Percentiles rank a stretch among this genome's conserved stretches.
These are phyloP conservation scores for Chrysomallon squamiferum DNA, from an alignment of 1,140 invertebrate species.

Conservation along the genomic window DNA sequence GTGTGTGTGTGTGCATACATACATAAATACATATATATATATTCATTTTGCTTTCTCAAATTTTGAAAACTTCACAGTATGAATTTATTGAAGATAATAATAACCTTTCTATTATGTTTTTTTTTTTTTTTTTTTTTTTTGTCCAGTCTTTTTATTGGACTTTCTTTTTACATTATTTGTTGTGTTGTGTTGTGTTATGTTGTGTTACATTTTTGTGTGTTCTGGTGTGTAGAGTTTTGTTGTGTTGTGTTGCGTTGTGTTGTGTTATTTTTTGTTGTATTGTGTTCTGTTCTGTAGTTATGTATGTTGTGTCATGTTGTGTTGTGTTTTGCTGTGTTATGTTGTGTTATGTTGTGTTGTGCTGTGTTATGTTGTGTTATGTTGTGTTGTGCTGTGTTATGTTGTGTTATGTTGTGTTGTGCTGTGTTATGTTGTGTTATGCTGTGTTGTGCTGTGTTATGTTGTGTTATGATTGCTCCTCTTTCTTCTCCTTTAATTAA, in stretches of 20 bases:
- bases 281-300: neutral
- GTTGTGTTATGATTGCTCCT: neutral
- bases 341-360: neutral
- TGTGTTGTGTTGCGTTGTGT: too few relatives aligned
- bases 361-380: neutral
- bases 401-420: neutral
- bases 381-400: neutral
- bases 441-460: neutral
- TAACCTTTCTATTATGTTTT: too few relatives aligned
- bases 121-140: too few relatives aligned
- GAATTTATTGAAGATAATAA: too few relatives aligned
- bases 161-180: too few relatives aligned
- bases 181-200: too few relatives aligned
- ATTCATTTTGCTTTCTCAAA: too few relatives aligned
- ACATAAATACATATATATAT: neutral
- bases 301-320: neutral
- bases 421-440: neutral
- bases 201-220: too few relatives aligned
- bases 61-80: too few relatives aligned
- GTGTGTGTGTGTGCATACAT: neutral
- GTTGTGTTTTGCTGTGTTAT: neutral
- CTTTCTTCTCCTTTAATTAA: neutral
- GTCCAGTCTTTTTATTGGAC: too few relatives aligned
- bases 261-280: neutral
- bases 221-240: too few relatives aligned